Evolutionary conservation across 2,797 vertebrate species (phyloP).

Genomic region (Poecilia wingei): DNA sequence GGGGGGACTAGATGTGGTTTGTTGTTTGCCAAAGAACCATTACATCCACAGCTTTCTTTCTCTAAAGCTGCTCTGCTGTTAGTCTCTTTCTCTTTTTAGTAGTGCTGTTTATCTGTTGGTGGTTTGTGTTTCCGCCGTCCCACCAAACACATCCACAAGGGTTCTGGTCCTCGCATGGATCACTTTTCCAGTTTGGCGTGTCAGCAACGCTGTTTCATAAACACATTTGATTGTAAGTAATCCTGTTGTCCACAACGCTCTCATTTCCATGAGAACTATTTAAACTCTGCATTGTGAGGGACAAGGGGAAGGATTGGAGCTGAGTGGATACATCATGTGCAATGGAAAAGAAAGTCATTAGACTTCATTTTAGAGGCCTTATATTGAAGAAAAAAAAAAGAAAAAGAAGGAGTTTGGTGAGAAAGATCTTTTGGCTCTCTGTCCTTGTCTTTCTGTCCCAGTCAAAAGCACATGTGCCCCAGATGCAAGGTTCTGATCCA

Average conservation of each 20-base stretch:
- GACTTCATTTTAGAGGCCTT: constrained; percentile 29
- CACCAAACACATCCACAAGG: constrained; percentile 56
- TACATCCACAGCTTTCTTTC: constrained; percentile 45
- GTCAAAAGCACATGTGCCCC: constrained; percentile 75
- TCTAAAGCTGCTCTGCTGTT: constrained; percentile 43
- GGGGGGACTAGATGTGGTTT: constrained; percentile 49
- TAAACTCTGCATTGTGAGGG: constrained; percentile 8
- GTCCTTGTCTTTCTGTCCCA: constrained; percentile 57
- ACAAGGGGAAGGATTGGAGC: constrained; percentile 7
- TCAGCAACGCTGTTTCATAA: constrained; percentile 50
- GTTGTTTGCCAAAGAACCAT: constrained; percentile 55
- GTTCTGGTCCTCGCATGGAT: constrained; percentile 40
- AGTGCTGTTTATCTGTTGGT: constrained; percentile 47
- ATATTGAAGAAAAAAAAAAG: constrained; percentile 32
- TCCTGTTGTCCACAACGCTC: constrained; percentile 27
- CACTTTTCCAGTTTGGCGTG: constrained; percentile 49
- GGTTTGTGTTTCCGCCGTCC: constrained; percentile 48
- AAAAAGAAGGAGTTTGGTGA: constrained; percentile 18
- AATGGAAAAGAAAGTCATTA: constrained; percentile 27
- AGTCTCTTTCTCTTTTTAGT: constrained; percentile 41
- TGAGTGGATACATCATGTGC: constrained; percentile 24
- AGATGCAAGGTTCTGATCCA: constrained; percentile 77
- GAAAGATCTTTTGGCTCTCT: constrained; percentile 47
- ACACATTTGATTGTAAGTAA: constrained; percentile 47
- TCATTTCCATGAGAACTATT: constrained; percentile 24